Evolutionary conservation across 1,140 invertebrate species (phyloP).

Genomic region (Hycleus phaleratus): DNA sequence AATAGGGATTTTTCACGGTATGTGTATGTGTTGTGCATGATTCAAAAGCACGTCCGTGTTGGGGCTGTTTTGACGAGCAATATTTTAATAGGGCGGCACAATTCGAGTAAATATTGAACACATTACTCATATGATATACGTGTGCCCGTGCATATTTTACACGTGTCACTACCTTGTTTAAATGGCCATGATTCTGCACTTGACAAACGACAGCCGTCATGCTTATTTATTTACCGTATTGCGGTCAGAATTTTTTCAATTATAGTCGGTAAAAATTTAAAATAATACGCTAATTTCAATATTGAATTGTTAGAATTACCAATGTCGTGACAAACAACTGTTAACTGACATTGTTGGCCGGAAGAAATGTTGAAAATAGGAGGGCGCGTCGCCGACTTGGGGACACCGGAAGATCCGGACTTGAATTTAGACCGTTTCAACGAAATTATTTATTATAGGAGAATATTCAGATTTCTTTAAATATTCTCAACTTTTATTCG

Average conservation of each 20-base stretch:
- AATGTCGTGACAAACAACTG: constrained; percentile 15
- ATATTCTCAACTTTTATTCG: not conserved
- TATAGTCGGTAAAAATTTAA: no score
- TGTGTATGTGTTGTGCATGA: not conserved
- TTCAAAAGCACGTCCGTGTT: constrained; percentile 12
- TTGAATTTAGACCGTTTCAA: constrained; percentile 1
- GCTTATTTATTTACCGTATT: constrained; percentile 17
- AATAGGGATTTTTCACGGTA: no score
- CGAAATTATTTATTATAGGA: no score
- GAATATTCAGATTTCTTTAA: no score
- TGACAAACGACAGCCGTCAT: constrained; percentile 24
- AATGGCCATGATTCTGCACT: constrained; percentile 32
- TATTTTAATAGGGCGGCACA: constrained; percentile 25
- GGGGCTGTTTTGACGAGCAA: constrained; percentile 25
- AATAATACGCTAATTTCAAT: no score
- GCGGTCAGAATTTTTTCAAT: not conserved
- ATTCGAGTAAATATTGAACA: constrained; percentile 32
- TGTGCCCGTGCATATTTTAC: constrained; percentile 38
- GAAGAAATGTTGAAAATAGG: constrained; percentile 17
- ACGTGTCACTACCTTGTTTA: constrained; percentile 37
- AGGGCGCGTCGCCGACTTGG: constrained; percentile 15
- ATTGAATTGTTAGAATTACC: no score
- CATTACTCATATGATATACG: constrained; percentile 28
- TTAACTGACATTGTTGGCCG: constrained; percentile 10
- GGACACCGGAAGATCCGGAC: constrained; percentile 17